A percentile compares a stretch with the other conserved stretches of the same genome.
These are phyloP conservation scores for Cancer borealis DNA, from an alignment of 2,888 invertebrate genomes.

Conservation along the genomic window DNA sequence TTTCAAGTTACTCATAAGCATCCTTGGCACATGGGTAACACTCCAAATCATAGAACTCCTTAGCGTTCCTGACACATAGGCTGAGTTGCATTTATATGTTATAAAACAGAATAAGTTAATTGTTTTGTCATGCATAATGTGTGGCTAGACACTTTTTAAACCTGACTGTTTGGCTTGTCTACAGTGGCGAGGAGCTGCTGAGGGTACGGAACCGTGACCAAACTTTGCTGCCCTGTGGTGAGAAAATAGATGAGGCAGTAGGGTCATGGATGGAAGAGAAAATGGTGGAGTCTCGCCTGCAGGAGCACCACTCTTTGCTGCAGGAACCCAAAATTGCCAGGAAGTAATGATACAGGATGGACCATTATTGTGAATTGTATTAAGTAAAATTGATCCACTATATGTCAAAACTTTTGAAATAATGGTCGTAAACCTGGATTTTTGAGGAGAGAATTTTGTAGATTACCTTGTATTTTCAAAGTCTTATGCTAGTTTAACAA, in stretches of 20 bases:
- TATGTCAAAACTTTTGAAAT: not conserved
- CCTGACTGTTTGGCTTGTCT: not conserved
- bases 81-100: no score
- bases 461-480: not conserved
- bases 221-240: conserved; percentile 39
- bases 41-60: no score
- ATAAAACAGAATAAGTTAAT: no score
- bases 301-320: conserved; percentile 48
- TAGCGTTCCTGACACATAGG: no score
- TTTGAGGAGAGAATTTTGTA: not conserved
- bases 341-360: conserved; percentile 42
- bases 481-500: not conserved
- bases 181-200: conserved; percentile 58
- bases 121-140: not conserved
- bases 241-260: conserved; percentile 49
- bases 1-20: no score
- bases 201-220: conserved; percentile 53
- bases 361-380: not conserved
- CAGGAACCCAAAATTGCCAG: conserved; percentile 57
- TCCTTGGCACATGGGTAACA: no score
- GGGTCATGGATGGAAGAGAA: conserved; percentile 57
- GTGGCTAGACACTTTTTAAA: not conserved
- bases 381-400: not conserved
- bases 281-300: conserved; percentile 47
- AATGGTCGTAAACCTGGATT: not conserved